phyloP scores from a whole-genome alignment of 30 jellyfish, hydroid and myxozoan species.

The Aurelia aurita complex sp. Pacific region DNA sequence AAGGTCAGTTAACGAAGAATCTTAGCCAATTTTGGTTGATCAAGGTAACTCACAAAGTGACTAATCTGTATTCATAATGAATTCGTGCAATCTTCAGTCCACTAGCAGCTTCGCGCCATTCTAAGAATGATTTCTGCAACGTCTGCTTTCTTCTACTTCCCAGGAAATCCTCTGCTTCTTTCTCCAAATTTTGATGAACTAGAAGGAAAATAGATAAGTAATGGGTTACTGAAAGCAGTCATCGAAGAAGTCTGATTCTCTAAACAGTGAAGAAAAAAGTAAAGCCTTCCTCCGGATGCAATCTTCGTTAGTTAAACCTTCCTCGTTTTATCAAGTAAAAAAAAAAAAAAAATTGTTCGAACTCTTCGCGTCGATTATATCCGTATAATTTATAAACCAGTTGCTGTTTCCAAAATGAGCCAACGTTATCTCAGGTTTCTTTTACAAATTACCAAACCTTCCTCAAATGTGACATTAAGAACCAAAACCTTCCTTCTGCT shows the following conservation, averaged over 20 bases:
- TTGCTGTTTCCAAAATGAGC: no score
- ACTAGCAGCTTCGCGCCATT: conserved; percentile 48
- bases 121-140: conserved; percentile 5
- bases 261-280: not conserved
- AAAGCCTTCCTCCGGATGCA: no score
- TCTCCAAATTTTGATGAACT: conserved; percentile 19
- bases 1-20: no score
- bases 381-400: no score
- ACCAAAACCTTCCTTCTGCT: no score
- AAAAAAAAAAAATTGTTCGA: no score
- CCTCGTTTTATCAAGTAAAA: no score
- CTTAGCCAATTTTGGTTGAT: not conserved
- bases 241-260: not conserved
- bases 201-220: not conserved
- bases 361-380: no score
- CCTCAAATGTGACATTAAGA: no score
- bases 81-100: conserved; percentile 29
- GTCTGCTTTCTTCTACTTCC: not conserved
- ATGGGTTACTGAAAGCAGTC: not conserved
- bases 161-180: not conserved
- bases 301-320: no score
- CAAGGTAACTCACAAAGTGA: not conserved
- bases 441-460: no score
- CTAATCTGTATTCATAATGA: conserved; percentile 36
- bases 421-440: no score